Percentiles rank a stretch among this genome's conserved stretches.
These are phyloP conservation scores for Erynnis tages DNA, from an alignment of 2,888 invertebrate species.

Conservation along the genomic window DNA sequence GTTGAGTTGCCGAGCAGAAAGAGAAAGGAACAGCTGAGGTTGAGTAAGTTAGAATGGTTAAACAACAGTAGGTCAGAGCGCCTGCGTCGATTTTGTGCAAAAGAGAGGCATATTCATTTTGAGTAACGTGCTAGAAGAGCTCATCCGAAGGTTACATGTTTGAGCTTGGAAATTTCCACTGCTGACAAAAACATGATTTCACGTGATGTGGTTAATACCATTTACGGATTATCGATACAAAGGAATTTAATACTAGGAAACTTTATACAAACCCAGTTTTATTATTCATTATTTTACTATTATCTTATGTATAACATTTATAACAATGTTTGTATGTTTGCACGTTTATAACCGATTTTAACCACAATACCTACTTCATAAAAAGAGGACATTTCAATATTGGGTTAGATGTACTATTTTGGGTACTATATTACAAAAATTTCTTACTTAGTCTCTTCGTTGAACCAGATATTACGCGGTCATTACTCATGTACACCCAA, in stretches of 20 bases:
- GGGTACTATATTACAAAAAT: no score
- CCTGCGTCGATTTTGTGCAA: slow-evolving; percentile 68
- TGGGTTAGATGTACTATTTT: no score
- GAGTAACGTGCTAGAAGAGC: slow-evolving; percentile 50
- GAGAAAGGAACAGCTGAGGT: slow-evolving; percentile 54
- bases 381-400: no score
- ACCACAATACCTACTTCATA: no score
- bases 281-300: no score
- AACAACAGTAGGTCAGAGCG: slow-evolving; percentile 71
- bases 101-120: slow-evolving; percentile 52
- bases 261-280: no score
- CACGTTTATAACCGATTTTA: no score
- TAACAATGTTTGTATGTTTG: no score
- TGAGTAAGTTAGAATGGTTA: slow-evolving; percentile 52
- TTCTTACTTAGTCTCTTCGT: no score
- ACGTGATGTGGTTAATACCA: slow-evolving; percentile 44
- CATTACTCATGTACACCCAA: no score
- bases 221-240: slow-evolving; percentile 46
- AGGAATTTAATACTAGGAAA: neutral
- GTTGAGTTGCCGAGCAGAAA: slow-evolving; percentile 59
- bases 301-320: no score
- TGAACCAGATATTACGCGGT: no score
- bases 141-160: slow-evolving; percentile 72
- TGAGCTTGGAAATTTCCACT: slow-evolving; percentile 79
- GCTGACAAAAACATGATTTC: slow-evolving; percentile 77